Percentiles rank a stretch among this genome's conserved stretches.
Conservation (phyloP, 2,888 invertebrate species). For the Drosophila sordidula region DNA sequence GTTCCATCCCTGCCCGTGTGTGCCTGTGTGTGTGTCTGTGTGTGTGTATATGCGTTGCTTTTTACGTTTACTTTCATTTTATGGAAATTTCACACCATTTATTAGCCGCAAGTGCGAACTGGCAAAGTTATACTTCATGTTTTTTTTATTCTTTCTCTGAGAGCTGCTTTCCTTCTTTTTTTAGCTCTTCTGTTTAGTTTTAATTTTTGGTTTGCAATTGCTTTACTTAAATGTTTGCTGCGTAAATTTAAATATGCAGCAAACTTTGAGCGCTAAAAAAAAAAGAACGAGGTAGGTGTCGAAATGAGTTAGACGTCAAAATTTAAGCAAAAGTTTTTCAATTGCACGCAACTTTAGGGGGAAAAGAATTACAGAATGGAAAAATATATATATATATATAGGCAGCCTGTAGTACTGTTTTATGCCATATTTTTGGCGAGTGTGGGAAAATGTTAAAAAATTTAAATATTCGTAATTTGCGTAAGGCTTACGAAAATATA, state of each 20-base stretch:
- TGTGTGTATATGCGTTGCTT: slow-evolving; percentile 39
- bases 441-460: too few species aligned
- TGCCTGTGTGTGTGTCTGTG: slow-evolving; percentile 34
- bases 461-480: too few species aligned
- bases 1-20: slow-evolving; percentile 30
- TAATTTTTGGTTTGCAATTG: slow-evolving; percentile 30
- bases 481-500: too few species aligned
- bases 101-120: slow-evolving; percentile 74
- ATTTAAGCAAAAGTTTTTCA: slow-evolving; percentile 15
- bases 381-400: too few species aligned
- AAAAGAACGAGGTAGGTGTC: slow-evolving; percentile 5
- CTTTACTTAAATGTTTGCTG: slow-evolving; percentile 37
- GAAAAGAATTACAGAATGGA: not conserved
- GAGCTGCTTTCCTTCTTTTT: slow-evolving; percentile 4
- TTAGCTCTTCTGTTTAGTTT: slow-evolving; percentile 46
- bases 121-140: slow-evolving; percentile 54
- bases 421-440: too few species aligned
- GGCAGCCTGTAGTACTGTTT: too few species aligned
- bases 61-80: slow-evolving; percentile 77
- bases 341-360: slow-evolving; percentile 6
- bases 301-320: slow-evolving; percentile 8
- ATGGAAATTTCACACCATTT: slow-evolving; percentile 80
- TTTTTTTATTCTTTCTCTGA: slow-evolving; percentile 11
- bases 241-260: slow-evolving; percentile 28
- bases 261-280: slow-evolving; percentile 1